Conservation (phyloP, 1,140 invertebrate species). For the Lordiphosa clarofinis region DNA sequence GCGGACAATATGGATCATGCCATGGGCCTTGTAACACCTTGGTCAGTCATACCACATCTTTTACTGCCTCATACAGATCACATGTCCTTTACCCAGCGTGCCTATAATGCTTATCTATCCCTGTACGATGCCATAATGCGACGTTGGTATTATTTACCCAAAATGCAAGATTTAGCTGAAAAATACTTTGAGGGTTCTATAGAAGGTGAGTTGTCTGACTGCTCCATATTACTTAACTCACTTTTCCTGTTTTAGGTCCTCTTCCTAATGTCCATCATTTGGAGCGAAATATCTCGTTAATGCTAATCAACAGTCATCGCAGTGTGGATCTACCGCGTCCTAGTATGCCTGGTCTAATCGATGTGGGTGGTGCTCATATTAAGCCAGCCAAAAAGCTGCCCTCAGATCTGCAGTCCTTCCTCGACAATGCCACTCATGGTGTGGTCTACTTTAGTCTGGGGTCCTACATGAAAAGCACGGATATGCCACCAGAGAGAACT, state of each 20-base stretch:
- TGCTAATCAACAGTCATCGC: constrained; percentile 82
- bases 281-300: constrained; percentile 81
- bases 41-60: constrained; percentile 80
- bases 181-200: constrained; percentile 61
- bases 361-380: constrained; percentile 81
- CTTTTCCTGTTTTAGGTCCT: constrained; percentile 23
- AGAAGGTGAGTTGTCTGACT: constrained; percentile 28
- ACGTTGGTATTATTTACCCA: constrained; percentile 65
- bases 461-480: constrained; percentile 81
- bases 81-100: constrained; percentile 66
- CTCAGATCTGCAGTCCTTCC: constrained; percentile 79
- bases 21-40: constrained; percentile 81
- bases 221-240: not conserved
- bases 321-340: constrained; percentile 80
- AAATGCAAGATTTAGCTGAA: constrained; percentile 76
- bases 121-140: constrained; percentile 65
- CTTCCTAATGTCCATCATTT: constrained; percentile 80
- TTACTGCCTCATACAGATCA: constrained; percentile 79
- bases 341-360: constrained; percentile 80
- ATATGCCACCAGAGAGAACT: constrained; percentile 79
- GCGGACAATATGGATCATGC: constrained; percentile 81
- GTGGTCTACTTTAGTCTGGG: constrained; percentile 84
- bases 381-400: constrained; percentile 76
- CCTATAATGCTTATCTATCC: constrained; percentile 68
- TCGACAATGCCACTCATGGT: constrained; percentile 81